Evolutionary conservation across 2,888 invertebrate genomes (phyloP), one percentile per base, ranked within the genome.

Genomic region (Lithophane ornitopus): DNA sequence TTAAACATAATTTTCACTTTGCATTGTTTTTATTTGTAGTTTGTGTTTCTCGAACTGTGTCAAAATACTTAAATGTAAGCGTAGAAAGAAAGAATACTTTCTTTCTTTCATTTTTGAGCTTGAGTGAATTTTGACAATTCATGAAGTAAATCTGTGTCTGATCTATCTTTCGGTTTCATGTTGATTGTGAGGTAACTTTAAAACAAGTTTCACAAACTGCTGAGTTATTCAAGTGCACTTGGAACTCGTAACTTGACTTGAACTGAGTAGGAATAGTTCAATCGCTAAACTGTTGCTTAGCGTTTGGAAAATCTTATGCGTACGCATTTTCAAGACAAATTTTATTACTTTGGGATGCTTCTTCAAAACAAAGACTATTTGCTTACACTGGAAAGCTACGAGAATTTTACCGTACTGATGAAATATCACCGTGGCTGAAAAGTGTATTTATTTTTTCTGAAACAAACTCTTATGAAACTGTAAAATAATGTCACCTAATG

Each of bases 141-240:
- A 22, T 39, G 3, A 46, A 39, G 6, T 7, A 22, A 28, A 41
- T 56, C 7, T 22, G 1, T 34, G 58, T 52, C 14, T 52, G 26
- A 2, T 56, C 14, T 26, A 56, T 46, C 4, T 49, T 54, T 69
- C 41, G 49, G 58, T 82, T 68, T n/a, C 8, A 19, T n/a, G 39
- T 79, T 70, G n/a, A 54, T 62, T 81, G n/a, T 52, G 0, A 81
- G 34, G 28, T n/a, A 26, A 81, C 74, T 81, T 81, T 65, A 49
- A 74, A 69, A 72, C 63, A 58, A 65, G 56, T 59, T 83, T 52
- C 34, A 69, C 72, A 49, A 78, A 66, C 72, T 72, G 28, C 59
- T 69, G 49, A 71, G 41, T 65, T 82, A 71, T 80, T 68, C 75
- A 76, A 61, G 52, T 81, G 74, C 44, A 80, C 34, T 81, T 52